Evolutionary conservation across 1,140 invertebrate species (phyloP), one percentile per base, ranked within the genome.

Genomic region (Drosophila parabipectinata): DNA sequence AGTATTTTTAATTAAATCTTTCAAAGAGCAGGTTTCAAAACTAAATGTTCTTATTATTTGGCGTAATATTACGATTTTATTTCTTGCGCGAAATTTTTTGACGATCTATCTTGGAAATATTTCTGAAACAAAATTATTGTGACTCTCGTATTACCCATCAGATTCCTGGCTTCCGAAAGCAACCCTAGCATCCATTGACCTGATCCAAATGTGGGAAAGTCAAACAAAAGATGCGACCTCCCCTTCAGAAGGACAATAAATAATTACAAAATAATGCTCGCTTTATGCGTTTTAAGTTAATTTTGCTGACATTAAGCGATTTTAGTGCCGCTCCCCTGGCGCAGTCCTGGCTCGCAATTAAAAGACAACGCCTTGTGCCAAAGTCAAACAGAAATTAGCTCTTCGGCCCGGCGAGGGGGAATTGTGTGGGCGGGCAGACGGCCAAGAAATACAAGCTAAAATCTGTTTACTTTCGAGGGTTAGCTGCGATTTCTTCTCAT

Each of bases 221-320:
- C 73, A 87, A 83, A 88, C 72, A 88, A 71, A 77, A 54, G 59
- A 58, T 47, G 18, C 28, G 34, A 37, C 10, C 9, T 9, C 51
- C 21, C 28, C 41, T 47, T 9, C 3, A 8, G 55, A 57, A 18
- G 51, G 57, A 57, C 72, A 67, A 69, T 89, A 89, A 89, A 89
- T 89, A 89, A 89, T 89, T 89, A 89, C 84, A 90, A 85, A 89
- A 89, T 89, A 89, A 89, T 89, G 84, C 69, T 64, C 84, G 80
- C 84, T 89, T 78, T 89, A 90, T 89, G 84, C 84, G 84, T 89
- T 89, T 90, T 90, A 88, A 89, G 83, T 88, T 88, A 88, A 88
- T 88, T 44, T 88, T 88, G 79, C 76, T 79, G 83, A 89, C 83
- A 89, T 88, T 88, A 88, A 71, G 79, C 84, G 79, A 88, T 88